phyloP scores from a whole-genome alignment of 2,113 vertebrate species.

The Amazona vittata region DNA sequence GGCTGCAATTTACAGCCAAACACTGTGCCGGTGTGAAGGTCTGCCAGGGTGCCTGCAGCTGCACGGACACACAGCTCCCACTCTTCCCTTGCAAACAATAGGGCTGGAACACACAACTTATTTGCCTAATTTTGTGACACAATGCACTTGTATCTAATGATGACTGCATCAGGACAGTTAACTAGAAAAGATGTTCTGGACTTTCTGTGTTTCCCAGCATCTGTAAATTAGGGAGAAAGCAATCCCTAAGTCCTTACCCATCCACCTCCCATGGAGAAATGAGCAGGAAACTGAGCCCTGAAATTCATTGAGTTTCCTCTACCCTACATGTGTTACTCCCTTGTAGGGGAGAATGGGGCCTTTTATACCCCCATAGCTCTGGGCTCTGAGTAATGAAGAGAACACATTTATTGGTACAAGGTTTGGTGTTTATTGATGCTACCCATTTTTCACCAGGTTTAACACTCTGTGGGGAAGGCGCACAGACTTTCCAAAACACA shows the following conservation, averaged over 20 bases:
- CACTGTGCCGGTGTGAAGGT: neutral
- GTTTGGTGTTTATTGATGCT: conserved; percentile 79
- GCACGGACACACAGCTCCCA: neutral
- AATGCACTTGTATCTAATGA: neutral
- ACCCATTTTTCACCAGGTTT: conserved; percentile 79
- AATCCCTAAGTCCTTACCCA: neutral
- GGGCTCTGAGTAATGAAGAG: conserved; percentile 72
- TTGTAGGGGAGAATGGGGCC: conserved; percentile 62
- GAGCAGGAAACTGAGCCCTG: conserved; percentile 16
- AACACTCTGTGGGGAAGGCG: conserved; percentile 80
- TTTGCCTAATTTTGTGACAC: neutral
- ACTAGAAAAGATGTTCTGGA: neutral
- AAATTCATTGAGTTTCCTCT: conserved; percentile 43
- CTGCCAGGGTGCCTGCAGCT: neutral
- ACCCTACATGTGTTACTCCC: conserved; percentile 52
- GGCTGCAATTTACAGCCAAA: neutral
- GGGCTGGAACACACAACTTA: neutral
- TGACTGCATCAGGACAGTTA: neutral
- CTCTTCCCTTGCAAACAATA: neutral
- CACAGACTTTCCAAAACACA: conserved; percentile 74
- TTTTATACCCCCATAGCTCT: conserved; percentile 57
- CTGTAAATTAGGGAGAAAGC: neutral
- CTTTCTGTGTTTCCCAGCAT: neutral
- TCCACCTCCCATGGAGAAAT: neutral
- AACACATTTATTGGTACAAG: conserved; percentile 79